Percentiles rank a stretch among this genome's conserved stretches.
These are phyloP conservation scores for Gryon sp. DNA, from an alignment of 1,140 invertebrate species.

Conservation along the genomic window DNA sequence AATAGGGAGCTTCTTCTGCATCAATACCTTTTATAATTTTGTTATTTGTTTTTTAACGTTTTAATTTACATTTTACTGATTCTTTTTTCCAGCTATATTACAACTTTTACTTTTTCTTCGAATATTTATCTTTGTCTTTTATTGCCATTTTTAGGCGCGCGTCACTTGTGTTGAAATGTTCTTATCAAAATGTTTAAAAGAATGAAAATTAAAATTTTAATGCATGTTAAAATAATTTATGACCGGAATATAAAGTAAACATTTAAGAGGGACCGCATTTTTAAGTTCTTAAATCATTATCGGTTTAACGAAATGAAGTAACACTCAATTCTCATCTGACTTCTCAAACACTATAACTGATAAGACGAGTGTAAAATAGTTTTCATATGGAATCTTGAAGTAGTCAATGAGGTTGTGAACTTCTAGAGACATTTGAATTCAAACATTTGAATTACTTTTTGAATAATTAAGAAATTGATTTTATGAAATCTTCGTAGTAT, in stretches of 20 bases:
- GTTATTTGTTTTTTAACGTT: background rate
- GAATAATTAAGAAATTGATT: too few species aligned
- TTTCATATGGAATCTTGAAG: constrained; percentile 14
- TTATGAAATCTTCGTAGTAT: too few species aligned
- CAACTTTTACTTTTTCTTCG: background rate
- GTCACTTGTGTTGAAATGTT: background rate
- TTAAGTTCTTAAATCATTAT: constrained; percentile 43
- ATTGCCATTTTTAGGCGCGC: constrained; percentile 16
- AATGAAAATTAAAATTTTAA: constrained; percentile 43
- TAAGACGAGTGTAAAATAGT: constrained; percentile 30
- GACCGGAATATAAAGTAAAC: constrained; percentile 29
- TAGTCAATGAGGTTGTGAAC: too few species aligned
- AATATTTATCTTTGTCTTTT: background rate
- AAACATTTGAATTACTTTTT: too few species aligned
- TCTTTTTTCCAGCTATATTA: background rate
- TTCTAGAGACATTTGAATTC: too few species aligned
- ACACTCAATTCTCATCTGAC: constrained; percentile 10
- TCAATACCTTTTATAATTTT: background rate
- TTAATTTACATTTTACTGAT: background rate
- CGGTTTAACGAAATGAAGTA: constrained; percentile 28
- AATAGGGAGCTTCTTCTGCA: constrained; percentile 17
- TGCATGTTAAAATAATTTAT: constrained; percentile 56
- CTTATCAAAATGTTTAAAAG: constrained; percentile 24
- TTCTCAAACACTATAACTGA: constrained; percentile 10
- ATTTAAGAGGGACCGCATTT: constrained; percentile 30